Percentiles rank a stretch among this genome's conserved stretches.
phyloP scores from a whole-genome alignment of 2,113 vertebrate genomes.

The Rhinoderma darwinii region DNA sequence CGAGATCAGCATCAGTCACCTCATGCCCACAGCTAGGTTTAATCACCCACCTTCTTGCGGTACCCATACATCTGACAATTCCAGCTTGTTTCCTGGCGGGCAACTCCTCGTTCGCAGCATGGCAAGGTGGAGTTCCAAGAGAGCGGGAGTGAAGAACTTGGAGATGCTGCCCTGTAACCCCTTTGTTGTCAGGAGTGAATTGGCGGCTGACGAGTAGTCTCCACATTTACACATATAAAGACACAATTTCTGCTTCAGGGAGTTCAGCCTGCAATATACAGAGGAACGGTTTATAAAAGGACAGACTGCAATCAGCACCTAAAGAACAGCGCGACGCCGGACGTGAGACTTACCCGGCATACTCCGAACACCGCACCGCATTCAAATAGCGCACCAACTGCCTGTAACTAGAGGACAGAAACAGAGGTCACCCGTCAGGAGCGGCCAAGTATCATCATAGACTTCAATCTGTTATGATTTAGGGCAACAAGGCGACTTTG shows the following conservation, averaged over 20 bases:
- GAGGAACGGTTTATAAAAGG: not conserved
- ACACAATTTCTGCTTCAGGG: constrained; percentile 61
- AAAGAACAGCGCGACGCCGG: not conserved
- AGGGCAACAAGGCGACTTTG: no score
- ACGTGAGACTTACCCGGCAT: constrained; percentile 55
- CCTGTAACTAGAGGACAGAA: constrained; percentile 61
- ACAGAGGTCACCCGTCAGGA: not conserved
- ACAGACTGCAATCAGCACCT: rapidly evolving
- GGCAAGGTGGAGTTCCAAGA: constrained; percentile 67
- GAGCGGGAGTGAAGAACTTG: constrained; percentile 33
- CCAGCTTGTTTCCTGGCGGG: constrained; percentile 59
- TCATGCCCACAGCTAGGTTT: not conserved
- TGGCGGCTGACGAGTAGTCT: constrained; percentile 51
- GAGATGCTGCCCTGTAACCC: constrained; percentile 61
- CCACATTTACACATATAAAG: constrained; percentile 70
- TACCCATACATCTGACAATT: constrained; percentile 38
- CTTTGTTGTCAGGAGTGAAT: constrained; percentile 29
- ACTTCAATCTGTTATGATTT: not conserved
- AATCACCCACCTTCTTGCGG: constrained; percentile 46
- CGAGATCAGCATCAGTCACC: no score
- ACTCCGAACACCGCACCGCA: constrained; percentile 65
- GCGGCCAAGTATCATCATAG: no score
- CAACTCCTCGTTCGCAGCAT: constrained; percentile 66
- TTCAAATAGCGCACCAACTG: constrained; percentile 69
- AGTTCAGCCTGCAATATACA: constrained; percentile 56